Conservation (phyloP, 2,888 invertebrate species). For the Eupithecia pulchellata region DNA sequence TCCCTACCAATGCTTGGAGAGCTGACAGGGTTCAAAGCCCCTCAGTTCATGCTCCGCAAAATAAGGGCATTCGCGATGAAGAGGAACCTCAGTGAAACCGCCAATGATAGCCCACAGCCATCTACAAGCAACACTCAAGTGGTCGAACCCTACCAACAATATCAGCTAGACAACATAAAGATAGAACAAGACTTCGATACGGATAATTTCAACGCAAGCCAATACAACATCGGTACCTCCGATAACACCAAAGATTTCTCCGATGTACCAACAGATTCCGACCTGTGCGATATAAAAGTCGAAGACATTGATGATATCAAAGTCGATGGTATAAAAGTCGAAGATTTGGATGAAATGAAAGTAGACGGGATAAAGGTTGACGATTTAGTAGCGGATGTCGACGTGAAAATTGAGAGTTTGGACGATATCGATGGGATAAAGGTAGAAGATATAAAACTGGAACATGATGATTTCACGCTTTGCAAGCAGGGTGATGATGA, state of each 20-base stretch:
- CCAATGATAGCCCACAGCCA: constrained; percentile 74
- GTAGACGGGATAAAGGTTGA: constrained; percentile 77
- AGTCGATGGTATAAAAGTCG: constrained; percentile 76
- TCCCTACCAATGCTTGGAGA: constrained; percentile 88
- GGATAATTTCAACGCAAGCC: constrained; percentile 72
- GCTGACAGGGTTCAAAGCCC: constrained; percentile 90
- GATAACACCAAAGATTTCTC: constrained; percentile 72
- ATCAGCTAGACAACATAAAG: constrained; percentile 73
- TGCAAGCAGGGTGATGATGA: constrained; percentile 74
- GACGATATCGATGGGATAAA: constrained; percentile 74
- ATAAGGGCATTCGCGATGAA: constrained; percentile 88
- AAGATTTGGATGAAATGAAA: constrained; percentile 75
- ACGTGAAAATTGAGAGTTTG: constrained; percentile 75
- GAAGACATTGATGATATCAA: constrained; percentile 81
- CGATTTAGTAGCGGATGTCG: constrained; percentile 64
- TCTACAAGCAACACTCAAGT: constrained; percentile 67
- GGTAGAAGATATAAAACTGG: constrained; percentile 78
- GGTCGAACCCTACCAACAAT: constrained; percentile 56
- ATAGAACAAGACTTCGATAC: constrained; percentile 74
- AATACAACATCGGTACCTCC: constrained; percentile 66
- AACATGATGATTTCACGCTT: constrained; percentile 72
- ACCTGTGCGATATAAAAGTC: constrained; percentile 79
- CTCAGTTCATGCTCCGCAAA: constrained; percentile 90
- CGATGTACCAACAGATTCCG: constrained; percentile 72
- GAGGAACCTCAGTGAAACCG: constrained; percentile 66